Conservation (phyloP, 2,888 invertebrate genomes). For the Antheraea assamensis region DNA sequence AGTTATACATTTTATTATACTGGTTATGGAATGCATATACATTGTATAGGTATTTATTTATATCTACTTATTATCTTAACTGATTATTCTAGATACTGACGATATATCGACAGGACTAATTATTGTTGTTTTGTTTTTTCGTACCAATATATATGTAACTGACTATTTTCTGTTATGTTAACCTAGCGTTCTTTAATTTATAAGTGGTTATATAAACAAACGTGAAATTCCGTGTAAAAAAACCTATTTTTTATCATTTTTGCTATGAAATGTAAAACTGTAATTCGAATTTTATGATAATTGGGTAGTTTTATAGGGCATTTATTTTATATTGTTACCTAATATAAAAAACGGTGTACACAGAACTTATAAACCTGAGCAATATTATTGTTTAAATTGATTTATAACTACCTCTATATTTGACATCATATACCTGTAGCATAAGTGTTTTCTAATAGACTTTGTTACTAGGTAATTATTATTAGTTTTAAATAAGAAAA, state of each 20-base stretch:
- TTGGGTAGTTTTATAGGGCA: neutral
- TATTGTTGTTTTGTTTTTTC: no score
- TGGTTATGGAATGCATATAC: slow-evolving; percentile 4
- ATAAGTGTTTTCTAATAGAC: neutral
- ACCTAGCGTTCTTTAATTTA: no score
- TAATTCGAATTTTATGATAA: neutral
- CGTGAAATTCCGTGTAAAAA: no score
- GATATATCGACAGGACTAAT: no score
- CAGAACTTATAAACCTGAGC: neutral
- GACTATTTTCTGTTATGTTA: no score
- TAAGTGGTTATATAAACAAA: no score
- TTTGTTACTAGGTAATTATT: neutral
- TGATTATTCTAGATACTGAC: neutral
- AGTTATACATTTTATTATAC: neutral
- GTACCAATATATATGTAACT: neutral
- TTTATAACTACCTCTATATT: neutral
- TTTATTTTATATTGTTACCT: neutral
- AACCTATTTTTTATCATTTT: no score
- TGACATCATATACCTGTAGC: neutral
- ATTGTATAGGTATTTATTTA: neutral
- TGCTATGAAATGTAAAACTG: no score
- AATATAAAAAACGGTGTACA: neutral
- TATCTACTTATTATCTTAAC: neutral
- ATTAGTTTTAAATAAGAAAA: neutral
- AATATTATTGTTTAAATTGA: neutral